Conservation (phyloP, 1,140 invertebrate genomes). For the Lerema accius region DNA sequence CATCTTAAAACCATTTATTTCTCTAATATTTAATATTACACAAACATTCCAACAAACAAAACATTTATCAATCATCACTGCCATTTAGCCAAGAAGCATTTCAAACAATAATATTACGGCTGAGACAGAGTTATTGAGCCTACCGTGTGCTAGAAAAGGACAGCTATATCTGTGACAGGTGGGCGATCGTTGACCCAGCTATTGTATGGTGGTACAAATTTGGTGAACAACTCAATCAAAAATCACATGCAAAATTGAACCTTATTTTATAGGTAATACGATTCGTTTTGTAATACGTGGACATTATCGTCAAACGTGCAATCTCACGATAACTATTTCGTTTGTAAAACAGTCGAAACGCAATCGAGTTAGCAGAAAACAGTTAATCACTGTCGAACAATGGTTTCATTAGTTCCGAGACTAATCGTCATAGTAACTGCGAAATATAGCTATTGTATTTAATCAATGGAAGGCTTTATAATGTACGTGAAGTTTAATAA, state of each 20-base stretch:
- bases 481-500: neutral
- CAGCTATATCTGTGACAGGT: conserved; percentile 36
- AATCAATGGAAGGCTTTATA: neutral
- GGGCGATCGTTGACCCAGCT: conserved; percentile 39
- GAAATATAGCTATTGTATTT: neutral
- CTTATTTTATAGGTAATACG: neutral
- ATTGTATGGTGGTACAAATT: conserved; percentile 38
- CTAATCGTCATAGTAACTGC: neutral
- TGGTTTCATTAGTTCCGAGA: conserved; percentile 15
- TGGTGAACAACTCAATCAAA: conserved; percentile 37
- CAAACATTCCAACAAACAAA: neutral
- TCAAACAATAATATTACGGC: conserved; percentile 10
- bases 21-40: too few relatives aligned
- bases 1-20: too few relatives aligned
- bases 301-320: conserved; percentile 5
- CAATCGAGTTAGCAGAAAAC: conserved; percentile 16
- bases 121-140: conserved; percentile 11
- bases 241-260: neutral
- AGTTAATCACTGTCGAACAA: conserved; percentile 20
- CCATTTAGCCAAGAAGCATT: conserved; percentile 1
- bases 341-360: conserved; percentile 21
- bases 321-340: conserved; percentile 24
- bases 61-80: conserved; percentile 23
- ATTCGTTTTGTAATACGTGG: neutral
- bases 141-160: conserved; percentile 24